Evolutionary conservation across 2,797 vertebrate species (phyloP).

Genomic region (Pangasius larnaudii): DNA sequence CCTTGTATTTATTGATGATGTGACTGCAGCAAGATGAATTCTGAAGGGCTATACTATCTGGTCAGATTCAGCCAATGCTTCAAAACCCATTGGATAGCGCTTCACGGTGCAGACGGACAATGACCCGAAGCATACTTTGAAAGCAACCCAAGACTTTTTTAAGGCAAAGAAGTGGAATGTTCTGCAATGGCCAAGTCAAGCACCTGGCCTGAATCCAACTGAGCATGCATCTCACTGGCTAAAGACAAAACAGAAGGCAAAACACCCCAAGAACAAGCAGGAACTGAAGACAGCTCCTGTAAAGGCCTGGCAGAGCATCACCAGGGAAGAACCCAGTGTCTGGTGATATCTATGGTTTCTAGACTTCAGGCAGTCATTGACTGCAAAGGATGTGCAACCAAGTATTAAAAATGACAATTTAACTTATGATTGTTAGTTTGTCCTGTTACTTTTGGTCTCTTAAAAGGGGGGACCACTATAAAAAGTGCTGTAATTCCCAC

Average conservation of each 20-base stretch:
- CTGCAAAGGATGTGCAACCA: background rate
- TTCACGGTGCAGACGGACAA: background rate
- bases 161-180: background rate
- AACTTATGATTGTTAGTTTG: background rate
- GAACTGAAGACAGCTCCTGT: background rate
- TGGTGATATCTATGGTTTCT: background rate
- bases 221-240: background rate
- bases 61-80: background rate
- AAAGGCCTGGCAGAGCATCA: background rate
- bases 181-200: background rate
- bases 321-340: background rate
- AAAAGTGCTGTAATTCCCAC: background rate
- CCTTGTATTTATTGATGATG: background rate
- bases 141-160: background rate
- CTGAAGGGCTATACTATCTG: background rate
- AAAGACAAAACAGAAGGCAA: background rate
- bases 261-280: background rate
- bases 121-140: background rate
- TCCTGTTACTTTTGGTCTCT: too few relatives aligned
- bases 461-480: background rate
- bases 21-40: background rate
- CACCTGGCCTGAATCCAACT: background rate
- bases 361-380: background rate
- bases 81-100: background rate
- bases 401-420: background rate